Conservation (phyloP, 2,888 invertebrate genomes). For the Melitaea athalia region DNA sequence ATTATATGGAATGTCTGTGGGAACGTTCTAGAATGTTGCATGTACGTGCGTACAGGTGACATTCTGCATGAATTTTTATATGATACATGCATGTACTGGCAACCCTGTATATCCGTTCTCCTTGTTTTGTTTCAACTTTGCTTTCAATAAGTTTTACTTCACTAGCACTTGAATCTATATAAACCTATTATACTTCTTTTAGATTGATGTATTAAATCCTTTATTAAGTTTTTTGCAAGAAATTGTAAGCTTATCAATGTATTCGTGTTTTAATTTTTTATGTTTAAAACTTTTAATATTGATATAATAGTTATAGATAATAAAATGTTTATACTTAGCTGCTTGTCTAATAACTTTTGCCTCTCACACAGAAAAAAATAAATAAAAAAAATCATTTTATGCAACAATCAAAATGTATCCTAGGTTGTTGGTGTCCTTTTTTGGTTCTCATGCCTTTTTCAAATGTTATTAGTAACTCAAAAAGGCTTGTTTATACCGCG, state of each 20-base stretch:
- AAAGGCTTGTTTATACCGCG: background rate
- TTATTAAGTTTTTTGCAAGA: background rate
- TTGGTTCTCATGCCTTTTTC: conserved; percentile 11
- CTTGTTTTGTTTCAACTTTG: background rate
- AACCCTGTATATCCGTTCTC: conserved; percentile 6
- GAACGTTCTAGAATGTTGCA: background rate
- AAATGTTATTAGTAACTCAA: conserved; percentile 24
- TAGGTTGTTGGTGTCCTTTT: conserved; percentile 3
- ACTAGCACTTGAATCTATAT: background rate
- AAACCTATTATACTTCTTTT: background rate
- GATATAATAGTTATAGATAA: conserved; percentile 8
- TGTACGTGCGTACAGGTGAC: background rate
- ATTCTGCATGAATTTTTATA: background rate
- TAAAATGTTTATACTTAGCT: conserved; percentile 12
- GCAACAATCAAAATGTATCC: conserved; percentile 18
- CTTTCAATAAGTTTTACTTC: background rate
- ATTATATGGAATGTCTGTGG: background rate
- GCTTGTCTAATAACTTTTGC: conserved; percentile 27
- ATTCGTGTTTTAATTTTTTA: background rate
- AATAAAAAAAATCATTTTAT: conserved; percentile 27
- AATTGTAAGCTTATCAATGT: background rate
- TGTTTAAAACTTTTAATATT: background rate
- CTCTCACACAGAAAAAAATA: conserved; percentile 20
- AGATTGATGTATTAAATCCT: background rate
- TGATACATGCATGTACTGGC: background rate